Evolutionary conservation across 2,113 vertebrate species (phyloP), one percentile per base, ranked within the genome.

Genomic region (Periophthalmus modestus): DNA sequence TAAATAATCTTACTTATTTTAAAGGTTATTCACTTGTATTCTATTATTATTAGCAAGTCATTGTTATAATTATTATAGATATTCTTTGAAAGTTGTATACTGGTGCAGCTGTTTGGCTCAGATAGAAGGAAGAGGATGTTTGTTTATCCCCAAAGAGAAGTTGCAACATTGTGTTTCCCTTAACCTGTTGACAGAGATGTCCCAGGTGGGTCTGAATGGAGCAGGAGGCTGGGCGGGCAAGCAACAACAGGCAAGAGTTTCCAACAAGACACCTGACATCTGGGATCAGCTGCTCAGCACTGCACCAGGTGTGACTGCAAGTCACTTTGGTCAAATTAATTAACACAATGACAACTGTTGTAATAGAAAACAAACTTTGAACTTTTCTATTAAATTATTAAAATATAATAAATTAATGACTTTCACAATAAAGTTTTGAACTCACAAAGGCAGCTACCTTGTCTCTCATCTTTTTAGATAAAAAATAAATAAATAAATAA

Each of bases 161-260:
- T 36, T 52, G 66, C 57, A 15, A 72, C 54, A 82, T 74, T 59
- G 28, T 66, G 69, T 82, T 71, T 82, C 54, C 70, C 50, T 66
- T 33, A 81, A 84, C 74, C 73, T 76, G 85, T 74, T 81, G 88
- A 87, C 89, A 83, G 75, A 87, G 33, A 34, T 80, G 80, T 72
- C 88, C 85, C 85, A 15, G 46, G 74, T 72, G 82, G 57, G 10
- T 19, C n/a, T 36, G 39, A 13, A 47, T 61, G 84, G 63, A 86
- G 70, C 74, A 47, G 18, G 21, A 52, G 80, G 50, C 67, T 71
- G 65, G 59, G 59, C 73, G 87, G 87, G 84, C 93, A 86, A 87
- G 92, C 82, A 80, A 83, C 68, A 85, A 85, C 94, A 92, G 82
- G 92, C 71, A 90, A 87, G 54, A 86, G 86, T 92, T 91, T 92